Evolutionary conservation across 2,888 invertebrate species (phyloP).

Genomic region (Ctena decussata): DNA sequence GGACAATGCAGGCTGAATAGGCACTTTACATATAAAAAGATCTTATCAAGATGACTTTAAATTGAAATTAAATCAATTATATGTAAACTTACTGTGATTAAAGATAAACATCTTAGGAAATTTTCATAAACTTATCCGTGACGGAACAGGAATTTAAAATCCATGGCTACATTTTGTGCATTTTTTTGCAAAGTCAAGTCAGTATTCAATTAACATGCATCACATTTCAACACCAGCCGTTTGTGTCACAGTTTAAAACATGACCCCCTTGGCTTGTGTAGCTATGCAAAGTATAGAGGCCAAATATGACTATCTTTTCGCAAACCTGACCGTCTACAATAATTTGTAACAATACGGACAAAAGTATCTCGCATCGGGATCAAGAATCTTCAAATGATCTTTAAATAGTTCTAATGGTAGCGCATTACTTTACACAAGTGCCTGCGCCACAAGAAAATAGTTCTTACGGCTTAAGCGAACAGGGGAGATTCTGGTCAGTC

Average conservation of each 20-base stretch:
- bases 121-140: no score
- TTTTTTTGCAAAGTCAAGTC: neutral
- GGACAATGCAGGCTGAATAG: neutral
- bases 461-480: no score
- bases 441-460: no score
- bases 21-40: neutral
- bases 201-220: neutral
- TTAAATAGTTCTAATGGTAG: no score
- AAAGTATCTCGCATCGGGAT: neutral
- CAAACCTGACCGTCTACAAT: neutral
- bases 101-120: neutral
- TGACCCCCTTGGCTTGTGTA: neutral
- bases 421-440: no score
- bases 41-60: neutral
- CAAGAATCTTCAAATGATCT: neutral
- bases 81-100: slow-evolving; percentile 7
- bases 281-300: neutral
- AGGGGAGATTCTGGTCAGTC: no score
- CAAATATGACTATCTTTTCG: neutral
- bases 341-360: neutral
- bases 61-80: neutral
- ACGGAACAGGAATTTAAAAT: neutral
- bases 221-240: neutral
- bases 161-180: neutral
- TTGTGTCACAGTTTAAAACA: neutral